Base-by-base conservation (phyloP, 2,797 vertebrate genomes). In the Galaxias olidus region DNA sequence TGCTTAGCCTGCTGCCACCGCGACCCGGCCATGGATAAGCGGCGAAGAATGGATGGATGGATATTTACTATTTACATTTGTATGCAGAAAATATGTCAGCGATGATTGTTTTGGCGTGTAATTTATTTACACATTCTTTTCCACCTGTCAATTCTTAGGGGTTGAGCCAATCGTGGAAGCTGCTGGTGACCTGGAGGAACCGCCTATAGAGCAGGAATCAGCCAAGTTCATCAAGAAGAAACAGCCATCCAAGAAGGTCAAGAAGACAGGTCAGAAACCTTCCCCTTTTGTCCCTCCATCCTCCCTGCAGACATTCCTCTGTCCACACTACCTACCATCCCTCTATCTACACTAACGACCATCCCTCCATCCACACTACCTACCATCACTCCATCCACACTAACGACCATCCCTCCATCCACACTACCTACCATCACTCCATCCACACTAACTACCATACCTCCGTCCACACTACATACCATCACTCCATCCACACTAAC, bases 131-230 rank as follows among this genome's bases (percentile, higher is more conserved):
- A 9, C 17, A 5, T 57, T 18, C 41, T 50, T 18, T 71, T 54
- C 18, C 58, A 0, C 8, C 57, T 63, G 74, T 73, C 58, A 1
- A 42, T 43, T 65, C 91, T 90, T 83, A n/a, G 87, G 84, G 0
- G 88, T 87, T 4, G 88, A 90, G 66, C 66, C 85, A 20, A 86
- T 90, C 20, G 68, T 84, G 0, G 77, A 94, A 78, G 84, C 81
- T 4, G 85, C 94, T 43, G 93, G 85, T 42, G 94, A 95, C 12
- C 79, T 89, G 1, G 95, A 95, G 48, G 94, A 95, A 52, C 83
- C 78, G 59, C 61, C 81, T 0, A 5, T 76, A 3, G 84, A 84
- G 1, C 92, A 84, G 0, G 92, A 93, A 47, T 71, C 89, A 0
- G 48, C 78, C 41, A 76, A 74, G 47, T 89, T 93, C 84, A 80